These are phyloP conservation scores for Mastigias papua DNA, from an alignment of 30 jellyfish, hydroid and myxozoan genomes.

Conservation along the genomic window DNA sequence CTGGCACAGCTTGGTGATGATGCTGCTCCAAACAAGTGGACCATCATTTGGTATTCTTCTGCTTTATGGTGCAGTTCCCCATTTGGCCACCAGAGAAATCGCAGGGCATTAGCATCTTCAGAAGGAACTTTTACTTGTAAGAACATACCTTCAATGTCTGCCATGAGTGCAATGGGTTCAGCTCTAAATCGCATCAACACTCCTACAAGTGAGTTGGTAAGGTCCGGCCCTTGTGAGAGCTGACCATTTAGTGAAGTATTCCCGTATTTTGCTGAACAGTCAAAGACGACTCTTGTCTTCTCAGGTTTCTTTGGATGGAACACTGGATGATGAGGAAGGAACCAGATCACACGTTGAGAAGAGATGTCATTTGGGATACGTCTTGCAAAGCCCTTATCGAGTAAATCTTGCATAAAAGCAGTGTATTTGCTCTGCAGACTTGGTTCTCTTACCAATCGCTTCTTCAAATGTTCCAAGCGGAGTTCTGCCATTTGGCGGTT, in stretches of 20 bases:
- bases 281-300: constrained; percentile 60
- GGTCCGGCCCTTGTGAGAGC: constrained; percentile 67
- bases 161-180: constrained; percentile 68
- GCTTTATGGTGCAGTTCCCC: constrained; percentile 32
- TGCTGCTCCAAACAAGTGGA: constrained; percentile 62
- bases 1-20: constrained; percentile 72
- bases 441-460: constrained; percentile 31
- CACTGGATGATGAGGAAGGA: constrained; percentile 74
- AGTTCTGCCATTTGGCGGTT: constrained; percentile 38
- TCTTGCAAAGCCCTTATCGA: constrained; percentile 30
- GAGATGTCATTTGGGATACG: constrained; percentile 29
- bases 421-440: constrained; percentile 20
- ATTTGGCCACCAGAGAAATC: constrained; percentile 72
- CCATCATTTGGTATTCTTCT: constrained; percentile 67
- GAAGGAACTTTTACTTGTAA: constrained; percentile 65
- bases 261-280: constrained; percentile 66
- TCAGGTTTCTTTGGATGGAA: constrained; percentile 73
- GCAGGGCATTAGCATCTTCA: constrained; percentile 34
- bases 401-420: constrained; percentile 42
- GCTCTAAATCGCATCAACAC: constrained; percentile 51
- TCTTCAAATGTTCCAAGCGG: constrained; percentile 18
- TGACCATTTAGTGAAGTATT: constrained; percentile 53
- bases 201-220: constrained; percentile 63
- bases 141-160: constrained; percentile 75
- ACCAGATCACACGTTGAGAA: constrained; percentile 39